Evolutionary conservation across 2,888 invertebrate genomes (phyloP).

Genomic region (Acleris emargana): DNA sequence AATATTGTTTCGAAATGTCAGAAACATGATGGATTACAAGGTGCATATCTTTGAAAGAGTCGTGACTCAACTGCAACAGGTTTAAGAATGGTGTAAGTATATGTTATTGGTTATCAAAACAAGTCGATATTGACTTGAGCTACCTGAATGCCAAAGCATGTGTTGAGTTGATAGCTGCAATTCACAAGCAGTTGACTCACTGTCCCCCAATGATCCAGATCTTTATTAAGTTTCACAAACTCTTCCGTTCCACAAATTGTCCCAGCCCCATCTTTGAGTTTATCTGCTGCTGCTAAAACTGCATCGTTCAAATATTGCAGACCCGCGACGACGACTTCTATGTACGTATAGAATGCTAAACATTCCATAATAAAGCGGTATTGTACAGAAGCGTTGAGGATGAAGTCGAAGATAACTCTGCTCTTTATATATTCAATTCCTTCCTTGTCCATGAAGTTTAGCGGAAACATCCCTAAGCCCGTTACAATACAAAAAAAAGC

Average conservation of each 20-base stretch:
- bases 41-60: no score
- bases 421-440: no score
- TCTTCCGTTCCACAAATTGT: neutral
- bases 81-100: no score
- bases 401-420: no score
- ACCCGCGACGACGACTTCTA: neutral
- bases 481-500: no score
- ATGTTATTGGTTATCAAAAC: no score
- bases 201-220: neutral
- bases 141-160: neutral
- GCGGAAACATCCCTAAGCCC: no score
- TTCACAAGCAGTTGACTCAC: neutral
- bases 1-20: no score
- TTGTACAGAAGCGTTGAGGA: neutral
- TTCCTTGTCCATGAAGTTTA: no score
- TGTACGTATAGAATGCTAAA: neutral
- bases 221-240: neutral
- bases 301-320: neutral
- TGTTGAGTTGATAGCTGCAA: neutral
- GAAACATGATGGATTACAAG: no score
- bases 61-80: no score
- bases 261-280: neutral
- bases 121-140: no score
- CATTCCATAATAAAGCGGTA: neutral
- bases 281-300: neutral